phyloP scores from a whole-genome alignment of 2,797 vertebrate species.

The Chlorospingus semifuscus region DNA sequence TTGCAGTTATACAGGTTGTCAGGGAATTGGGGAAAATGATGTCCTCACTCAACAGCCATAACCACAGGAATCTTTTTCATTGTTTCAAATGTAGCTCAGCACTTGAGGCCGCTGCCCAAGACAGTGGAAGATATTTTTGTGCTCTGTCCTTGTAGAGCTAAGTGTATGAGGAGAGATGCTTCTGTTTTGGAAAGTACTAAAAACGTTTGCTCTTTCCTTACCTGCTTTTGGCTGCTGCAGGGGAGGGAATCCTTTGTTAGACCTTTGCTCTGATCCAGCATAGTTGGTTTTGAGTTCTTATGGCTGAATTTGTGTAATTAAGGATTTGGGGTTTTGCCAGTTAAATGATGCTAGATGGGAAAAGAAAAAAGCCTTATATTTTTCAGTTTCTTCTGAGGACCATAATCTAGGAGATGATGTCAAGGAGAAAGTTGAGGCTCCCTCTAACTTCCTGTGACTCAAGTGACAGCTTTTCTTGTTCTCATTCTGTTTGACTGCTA shows the following conservation, averaged over 20 bases:
- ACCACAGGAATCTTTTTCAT: neutral
- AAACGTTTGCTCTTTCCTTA: neutral
- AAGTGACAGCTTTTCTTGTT: neutral
- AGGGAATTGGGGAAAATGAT: neutral
- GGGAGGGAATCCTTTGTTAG: neutral
- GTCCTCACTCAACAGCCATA: neutral
- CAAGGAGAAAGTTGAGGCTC: neutral
- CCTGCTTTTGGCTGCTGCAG: neutral
- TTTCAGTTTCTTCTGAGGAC: neutral
- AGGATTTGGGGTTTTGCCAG: neutral
- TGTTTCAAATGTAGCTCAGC: neutral
- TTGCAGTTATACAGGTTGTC: neutral
- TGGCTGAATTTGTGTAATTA: neutral
- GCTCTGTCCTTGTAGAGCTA: neutral
- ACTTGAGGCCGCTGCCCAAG: neutral
- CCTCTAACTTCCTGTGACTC: neutral
- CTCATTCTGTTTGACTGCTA: neutral
- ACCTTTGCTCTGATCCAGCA: fast-evolving
- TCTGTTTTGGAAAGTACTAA: neutral
- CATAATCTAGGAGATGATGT: neutral
- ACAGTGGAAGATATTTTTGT: neutral
- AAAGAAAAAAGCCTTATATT: neutral
- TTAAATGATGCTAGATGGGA: neutral
- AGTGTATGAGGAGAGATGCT: neutral
- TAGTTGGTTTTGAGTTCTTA: neutral